Percentiles rank a stretch among this genome's conserved stretches.
phyloP scores from a whole-genome alignment of 2,113 vertebrate species.

The Pleuronectes platessa region DNA sequence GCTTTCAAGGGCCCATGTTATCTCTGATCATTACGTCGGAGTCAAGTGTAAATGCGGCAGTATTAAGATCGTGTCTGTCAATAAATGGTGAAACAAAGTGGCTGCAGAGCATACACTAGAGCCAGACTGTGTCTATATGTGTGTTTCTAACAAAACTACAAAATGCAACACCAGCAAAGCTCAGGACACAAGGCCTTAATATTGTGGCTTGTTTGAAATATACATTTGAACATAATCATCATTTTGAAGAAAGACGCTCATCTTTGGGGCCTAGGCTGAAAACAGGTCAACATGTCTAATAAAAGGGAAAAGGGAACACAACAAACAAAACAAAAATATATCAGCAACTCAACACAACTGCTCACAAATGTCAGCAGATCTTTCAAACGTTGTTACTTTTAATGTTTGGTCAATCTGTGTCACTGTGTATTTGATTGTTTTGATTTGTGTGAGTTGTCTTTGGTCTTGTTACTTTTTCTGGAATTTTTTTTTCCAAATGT shows the following conservation, averaged over 20 bases:
- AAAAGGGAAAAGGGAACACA: not conserved
- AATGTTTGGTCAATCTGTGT: not conserved
- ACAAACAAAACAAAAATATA: too few species aligned
- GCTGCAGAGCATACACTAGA: slow-evolving; percentile 48
- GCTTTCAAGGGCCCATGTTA: slow-evolving; percentile 92
- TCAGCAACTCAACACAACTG: not conserved
- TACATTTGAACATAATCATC: not conserved
- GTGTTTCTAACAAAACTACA: slow-evolving; percentile 23
- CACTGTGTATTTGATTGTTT: not conserved
- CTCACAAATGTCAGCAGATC: not conserved
- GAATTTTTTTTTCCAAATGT: not conserved
- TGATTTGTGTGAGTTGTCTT: not conserved
- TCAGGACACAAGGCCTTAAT: not conserved
- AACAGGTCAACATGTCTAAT: not conserved
- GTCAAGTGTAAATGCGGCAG: slow-evolving; percentile 91
- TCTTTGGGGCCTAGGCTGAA: too few species aligned
- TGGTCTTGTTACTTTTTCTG: not conserved
- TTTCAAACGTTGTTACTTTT: too few species aligned
- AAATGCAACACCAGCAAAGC: not conserved
- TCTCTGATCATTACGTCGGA: slow-evolving; percentile 93
- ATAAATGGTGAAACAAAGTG: slow-evolving; percentile 75
- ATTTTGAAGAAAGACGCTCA: not conserved
- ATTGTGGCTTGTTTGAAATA: too few species aligned
- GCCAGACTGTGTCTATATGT: slow-evolving; percentile 31
- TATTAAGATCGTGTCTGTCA: slow-evolving; percentile 85